Percentiles rank a stretch among this genome's conserved stretches.
These are phyloP conservation scores for Drosophila tani DNA, from an alignment of 1,140 invertebrate species.

Conservation along the genomic window DNA sequence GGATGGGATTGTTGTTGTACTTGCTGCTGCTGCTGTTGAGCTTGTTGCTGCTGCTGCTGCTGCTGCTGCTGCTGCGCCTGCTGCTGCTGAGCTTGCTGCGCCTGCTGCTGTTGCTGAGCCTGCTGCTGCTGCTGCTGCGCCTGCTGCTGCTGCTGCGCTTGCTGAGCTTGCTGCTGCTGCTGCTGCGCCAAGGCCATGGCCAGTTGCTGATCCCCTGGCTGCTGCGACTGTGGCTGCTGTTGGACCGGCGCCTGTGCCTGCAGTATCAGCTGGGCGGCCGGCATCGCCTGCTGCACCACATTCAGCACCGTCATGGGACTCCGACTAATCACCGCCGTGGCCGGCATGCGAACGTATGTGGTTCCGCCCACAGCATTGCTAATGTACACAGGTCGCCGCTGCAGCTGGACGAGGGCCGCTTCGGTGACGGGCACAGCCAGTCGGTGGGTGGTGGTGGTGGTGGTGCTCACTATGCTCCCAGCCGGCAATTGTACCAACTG, in stretches of 20 bases:
- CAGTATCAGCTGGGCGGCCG: constrained; percentile 75
- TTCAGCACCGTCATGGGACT: constrained; percentile 83
- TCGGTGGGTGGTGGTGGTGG: constrained; percentile 56
- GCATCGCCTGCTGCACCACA: constrained; percentile 77
- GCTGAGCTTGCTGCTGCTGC: constrained; percentile 46
- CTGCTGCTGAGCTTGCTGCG: constrained; percentile 22
- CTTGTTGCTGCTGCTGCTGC: constrained; percentile 19
- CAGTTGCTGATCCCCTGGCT: constrained; percentile 19
- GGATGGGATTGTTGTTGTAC: too few relatives aligned
- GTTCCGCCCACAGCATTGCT: constrained; percentile 76
- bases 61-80: constrained; percentile 26
- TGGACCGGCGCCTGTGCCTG: constrained; percentile 52
- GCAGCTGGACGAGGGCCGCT: constrained; percentile 71
- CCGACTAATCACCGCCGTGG: constrained; percentile 73
- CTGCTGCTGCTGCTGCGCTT: constrained; percentile 25
- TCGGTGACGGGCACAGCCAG: constrained; percentile 78
- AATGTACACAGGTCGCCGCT: constrained; percentile 80
- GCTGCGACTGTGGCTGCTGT: constrained; percentile 42
- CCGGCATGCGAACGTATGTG: constrained; percentile 77
- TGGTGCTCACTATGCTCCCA: constrained; percentile 78
- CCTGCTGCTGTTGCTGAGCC: constrained; percentile 23
- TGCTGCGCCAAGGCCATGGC: constrained; percentile 31
- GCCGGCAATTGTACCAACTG: neutral
- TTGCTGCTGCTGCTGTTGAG: neutral
- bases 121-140: constrained; percentile 19